A percentile compares a stretch with the other conserved stretches of the same genome.
These are phyloP conservation scores for Drosophila repleta DNA, from an alignment of 1,140 invertebrate genomes.

Conservation along the genomic window DNA sequence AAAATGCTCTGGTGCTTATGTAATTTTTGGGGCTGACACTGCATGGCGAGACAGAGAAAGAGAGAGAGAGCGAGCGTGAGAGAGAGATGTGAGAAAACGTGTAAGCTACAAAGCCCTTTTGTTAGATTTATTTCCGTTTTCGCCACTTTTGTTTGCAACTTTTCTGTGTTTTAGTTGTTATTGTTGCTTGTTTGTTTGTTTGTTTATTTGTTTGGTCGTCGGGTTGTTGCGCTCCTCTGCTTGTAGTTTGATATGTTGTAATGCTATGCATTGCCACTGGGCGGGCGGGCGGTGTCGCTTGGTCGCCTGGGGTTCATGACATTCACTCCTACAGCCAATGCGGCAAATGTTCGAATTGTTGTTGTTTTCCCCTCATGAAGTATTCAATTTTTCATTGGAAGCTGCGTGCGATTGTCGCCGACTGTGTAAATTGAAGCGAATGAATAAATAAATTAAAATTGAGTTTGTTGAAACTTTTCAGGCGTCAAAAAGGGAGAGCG, in stretches of 20 bases:
- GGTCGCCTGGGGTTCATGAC: slow-evolving; percentile 3
- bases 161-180: slow-evolving; percentile 31
- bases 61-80: background rate
- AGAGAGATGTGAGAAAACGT: background rate
- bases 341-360: slow-evolving; percentile 38
- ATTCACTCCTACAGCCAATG: slow-evolving; percentile 15
- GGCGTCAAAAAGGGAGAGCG: background rate
- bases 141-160: slow-evolving; percentile 69
- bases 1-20: slow-evolving; percentile 54
- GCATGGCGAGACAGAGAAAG: background rate
- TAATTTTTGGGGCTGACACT: slow-evolving; percentile 39
- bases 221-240: slow-evolving; percentile 33
- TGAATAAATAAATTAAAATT: slow-evolving; percentile 57
- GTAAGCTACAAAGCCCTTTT: slow-evolving; percentile 69
- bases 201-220: slow-evolving; percentile 32
- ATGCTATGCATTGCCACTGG: slow-evolving; percentile 29
- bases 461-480: slow-evolving; percentile 32
- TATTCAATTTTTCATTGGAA: slow-evolving; percentile 42
- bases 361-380: slow-evolving; percentile 42
- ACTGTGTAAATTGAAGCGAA: slow-evolving; percentile 11
- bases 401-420: slow-evolving; percentile 23
- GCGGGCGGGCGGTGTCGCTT: too few relatives aligned
- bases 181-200: slow-evolving; percentile 25
- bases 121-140: slow-evolving; percentile 78
- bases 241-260: slow-evolving; percentile 59